Percentiles rank a stretch among this genome's conserved stretches.
phyloP scores from a whole-genome alignment of 2,113 vertebrate genomes.

The Hydropotes inermis region DNA sequence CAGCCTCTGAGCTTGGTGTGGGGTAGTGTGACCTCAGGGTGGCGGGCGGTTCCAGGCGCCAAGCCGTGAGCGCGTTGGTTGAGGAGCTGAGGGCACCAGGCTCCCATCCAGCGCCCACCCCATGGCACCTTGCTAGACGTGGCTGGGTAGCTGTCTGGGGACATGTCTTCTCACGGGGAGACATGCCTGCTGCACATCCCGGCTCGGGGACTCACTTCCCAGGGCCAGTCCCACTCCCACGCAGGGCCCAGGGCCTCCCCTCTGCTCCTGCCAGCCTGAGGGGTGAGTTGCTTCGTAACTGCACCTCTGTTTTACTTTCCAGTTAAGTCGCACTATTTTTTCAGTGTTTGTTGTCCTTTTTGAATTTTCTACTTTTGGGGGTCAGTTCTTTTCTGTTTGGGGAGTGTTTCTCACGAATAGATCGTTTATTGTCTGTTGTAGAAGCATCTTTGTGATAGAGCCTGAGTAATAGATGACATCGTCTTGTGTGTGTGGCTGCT shows the following conservation, averaged over 20 bases:
- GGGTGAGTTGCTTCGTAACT: background rate
- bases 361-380: background rate
- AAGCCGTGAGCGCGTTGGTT: rapidly evolving
- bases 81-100: rapidly evolving
- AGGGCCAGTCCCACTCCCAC: background rate
- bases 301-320: no score
- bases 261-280: background rate
- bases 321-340: rapidly evolving
- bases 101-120: background rate
- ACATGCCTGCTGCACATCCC: background rate
- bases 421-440: background rate
- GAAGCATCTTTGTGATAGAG: background rate
- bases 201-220: background rate
- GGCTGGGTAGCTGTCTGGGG: rapidly evolving
- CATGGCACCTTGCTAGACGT: rapidly evolving
- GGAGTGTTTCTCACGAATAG: background rate
- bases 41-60: rapidly evolving
- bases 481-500: background rate
- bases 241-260: no score
- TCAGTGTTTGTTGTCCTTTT: background rate
- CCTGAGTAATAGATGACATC: rapidly evolving
- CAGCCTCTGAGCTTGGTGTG: background rate
- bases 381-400: background rate
- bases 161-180: background rate
- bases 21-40: background rate